Evolutionary conservation across 2,113 vertebrate species (phyloP).

Genomic region (Pionites leucogaster): DNA sequence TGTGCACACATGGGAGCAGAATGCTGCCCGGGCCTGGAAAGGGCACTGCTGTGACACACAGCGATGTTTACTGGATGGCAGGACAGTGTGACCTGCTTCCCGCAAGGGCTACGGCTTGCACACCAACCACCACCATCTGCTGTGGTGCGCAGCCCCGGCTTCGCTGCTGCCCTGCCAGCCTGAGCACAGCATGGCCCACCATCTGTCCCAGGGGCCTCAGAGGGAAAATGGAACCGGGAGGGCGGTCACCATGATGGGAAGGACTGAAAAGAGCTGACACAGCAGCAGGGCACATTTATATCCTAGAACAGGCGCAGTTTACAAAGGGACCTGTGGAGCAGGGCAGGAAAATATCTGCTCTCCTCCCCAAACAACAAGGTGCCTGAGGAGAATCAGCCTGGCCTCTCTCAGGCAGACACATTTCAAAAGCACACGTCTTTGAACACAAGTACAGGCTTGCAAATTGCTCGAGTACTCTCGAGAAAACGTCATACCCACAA

Average conservation of each 20-base stretch:
- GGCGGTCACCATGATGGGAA: neutral
- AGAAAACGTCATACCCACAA: neutral
- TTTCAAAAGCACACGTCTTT: neutral
- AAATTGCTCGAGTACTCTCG: neutral
- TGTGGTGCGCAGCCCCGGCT: rapidly evolving
- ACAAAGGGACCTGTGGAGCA: neutral
- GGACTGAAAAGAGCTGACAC: neutral
- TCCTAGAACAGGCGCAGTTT: neutral
- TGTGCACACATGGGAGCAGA: rapidly evolving
- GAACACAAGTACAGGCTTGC: neutral
- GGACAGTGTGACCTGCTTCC: neutral
- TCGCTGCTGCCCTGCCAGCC: neutral
- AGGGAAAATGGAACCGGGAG: neutral
- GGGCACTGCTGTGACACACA: rapidly evolving
- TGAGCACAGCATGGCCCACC: rapidly evolving
- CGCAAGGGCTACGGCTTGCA: rapidly evolving
- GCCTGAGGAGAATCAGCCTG: neutral
- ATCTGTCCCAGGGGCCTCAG: rapidly evolving
- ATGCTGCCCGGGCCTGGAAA: rapidly evolving
- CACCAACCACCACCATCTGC: neutral
- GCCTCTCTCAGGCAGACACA: neutral
- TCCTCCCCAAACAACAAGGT: rapidly evolving
- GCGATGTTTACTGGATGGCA: neutral
- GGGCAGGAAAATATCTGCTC: neutral
- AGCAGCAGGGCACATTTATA: neutral